phyloP scores from a whole-genome alignment of 2,113 vertebrate genomes.

The Tursiops truncatus region DNA sequence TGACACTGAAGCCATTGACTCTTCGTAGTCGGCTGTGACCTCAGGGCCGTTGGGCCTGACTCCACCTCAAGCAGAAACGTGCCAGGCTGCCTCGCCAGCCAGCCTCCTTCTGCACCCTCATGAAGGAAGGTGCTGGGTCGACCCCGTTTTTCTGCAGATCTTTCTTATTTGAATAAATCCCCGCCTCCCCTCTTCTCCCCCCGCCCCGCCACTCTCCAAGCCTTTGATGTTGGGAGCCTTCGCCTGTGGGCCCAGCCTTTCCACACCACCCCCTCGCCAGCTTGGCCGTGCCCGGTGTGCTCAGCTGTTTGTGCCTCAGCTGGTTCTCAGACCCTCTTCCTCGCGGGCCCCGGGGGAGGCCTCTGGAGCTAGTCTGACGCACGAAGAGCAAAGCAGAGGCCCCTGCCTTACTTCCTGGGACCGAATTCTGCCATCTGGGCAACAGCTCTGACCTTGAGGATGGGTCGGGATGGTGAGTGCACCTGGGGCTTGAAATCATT shows the following conservation, averaged over 20 bases:
- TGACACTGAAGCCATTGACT: not conserved
- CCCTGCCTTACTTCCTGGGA: not conserved
- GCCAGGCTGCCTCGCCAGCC: not conserved
- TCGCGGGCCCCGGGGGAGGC: not conserved
- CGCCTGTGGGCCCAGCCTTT: no score
- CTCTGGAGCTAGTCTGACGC: not conserved
- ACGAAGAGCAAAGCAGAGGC: not conserved
- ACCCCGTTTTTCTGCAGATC: not conserved
- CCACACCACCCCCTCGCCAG: accelerated
- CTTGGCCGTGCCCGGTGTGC: no score
- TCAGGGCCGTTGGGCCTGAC: not conserved
- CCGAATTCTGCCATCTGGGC: not conserved
- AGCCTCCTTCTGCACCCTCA: not conserved
- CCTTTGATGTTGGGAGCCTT: not conserved
- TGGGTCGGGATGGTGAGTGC: not conserved
- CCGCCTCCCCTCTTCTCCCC: not conserved
- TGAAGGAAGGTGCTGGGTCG: not conserved
- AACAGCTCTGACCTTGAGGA: not conserved
- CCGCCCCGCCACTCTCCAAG: not conserved
- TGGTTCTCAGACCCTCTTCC: not conserved
- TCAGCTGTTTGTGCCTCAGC: not conserved
- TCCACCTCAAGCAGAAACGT: not conserved
- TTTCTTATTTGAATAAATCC: not conserved
- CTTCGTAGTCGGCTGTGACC: not conserved
- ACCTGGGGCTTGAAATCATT: not conserved